These are phyloP conservation scores for Nothobranchius kuhntae DNA, from an alignment of 2,113 vertebrate species.

Conservation along the genomic window DNA sequence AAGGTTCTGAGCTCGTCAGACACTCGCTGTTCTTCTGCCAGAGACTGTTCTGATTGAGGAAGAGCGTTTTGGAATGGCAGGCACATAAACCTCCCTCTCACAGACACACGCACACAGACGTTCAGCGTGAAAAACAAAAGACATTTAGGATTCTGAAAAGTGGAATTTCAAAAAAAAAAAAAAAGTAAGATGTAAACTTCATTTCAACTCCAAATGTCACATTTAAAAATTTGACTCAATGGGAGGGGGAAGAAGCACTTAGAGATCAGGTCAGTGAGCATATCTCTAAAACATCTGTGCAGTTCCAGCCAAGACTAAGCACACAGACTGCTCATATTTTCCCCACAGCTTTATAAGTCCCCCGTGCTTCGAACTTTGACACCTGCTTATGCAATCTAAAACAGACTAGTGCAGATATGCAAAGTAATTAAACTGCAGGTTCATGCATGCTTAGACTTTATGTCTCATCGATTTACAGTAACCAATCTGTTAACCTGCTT, in stretches of 20 bases:
- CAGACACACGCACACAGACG: neutral
- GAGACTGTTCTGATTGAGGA: slow-evolving; percentile 51
- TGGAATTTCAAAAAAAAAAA: slow-evolving; percentile 25
- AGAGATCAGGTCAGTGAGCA: slow-evolving; percentile 33
- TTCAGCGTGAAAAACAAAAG: neutral
- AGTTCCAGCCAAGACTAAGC: slow-evolving; percentile 50
- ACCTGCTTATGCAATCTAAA: slow-evolving; percentile 71
- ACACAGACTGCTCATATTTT: slow-evolving; percentile 73
- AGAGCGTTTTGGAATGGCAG: slow-evolving; percentile 49
- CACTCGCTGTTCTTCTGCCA: slow-evolving; percentile 41
- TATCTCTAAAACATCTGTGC: slow-evolving; percentile 77
- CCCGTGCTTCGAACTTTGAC: slow-evolving; percentile 60
- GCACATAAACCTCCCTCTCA: slow-evolving; percentile 37
- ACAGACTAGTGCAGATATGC: slow-evolving; percentile 2
- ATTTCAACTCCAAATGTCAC: slow-evolving; percentile 32
- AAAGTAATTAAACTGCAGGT: slow-evolving; percentile 27
- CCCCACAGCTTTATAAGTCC: slow-evolving; percentile 42
- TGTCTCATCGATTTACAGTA: neutral
- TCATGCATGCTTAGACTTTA: neutral
- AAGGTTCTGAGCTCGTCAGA: slow-evolving; percentile 42
- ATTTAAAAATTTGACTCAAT: slow-evolving; percentile 30
- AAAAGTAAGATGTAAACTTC: neutral
- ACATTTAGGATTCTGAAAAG: slow-evolving; percentile 27
- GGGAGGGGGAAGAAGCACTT: slow-evolving; percentile 2
- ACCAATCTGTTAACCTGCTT: neutral